phyloP scores from a whole-genome alignment of 2,797 vertebrate species.

The Oceanodroma leucorhoa region DNA sequence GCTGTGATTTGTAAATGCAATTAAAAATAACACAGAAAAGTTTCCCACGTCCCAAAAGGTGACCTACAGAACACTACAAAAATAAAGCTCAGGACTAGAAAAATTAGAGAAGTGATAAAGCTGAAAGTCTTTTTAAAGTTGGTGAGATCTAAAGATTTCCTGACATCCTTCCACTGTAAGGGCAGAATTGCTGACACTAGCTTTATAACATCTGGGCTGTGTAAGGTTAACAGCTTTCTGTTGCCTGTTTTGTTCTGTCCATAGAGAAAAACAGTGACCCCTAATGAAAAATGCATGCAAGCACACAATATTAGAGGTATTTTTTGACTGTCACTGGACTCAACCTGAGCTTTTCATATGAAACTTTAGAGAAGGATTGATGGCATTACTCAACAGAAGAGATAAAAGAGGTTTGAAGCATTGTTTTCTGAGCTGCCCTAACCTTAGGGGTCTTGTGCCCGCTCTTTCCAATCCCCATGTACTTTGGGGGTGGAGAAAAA shows the following conservation, averaged over 20 bases:
- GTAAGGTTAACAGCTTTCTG: neutral
- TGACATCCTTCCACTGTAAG: neutral
- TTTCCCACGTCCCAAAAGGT: neutral
- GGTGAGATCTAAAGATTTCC: neutral
- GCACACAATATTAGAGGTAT: neutral
- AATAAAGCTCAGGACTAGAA: neutral
- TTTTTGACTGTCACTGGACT: neutral
- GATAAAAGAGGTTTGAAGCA: neutral
- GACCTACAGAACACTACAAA: neutral
- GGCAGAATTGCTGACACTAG: neutral
- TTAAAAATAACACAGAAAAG: neutral
- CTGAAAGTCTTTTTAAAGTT: neutral
- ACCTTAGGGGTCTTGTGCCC: neutral
- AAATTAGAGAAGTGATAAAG: neutral
- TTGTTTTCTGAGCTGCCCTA: neutral
- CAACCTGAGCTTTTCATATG: neutral
- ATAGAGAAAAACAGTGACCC: neutral
- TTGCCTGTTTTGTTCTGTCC: neutral
- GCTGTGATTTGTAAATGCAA: neutral
- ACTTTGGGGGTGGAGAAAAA: neutral
- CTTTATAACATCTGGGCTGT: neutral
- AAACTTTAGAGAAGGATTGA: neutral
- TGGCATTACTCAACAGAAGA: neutral
- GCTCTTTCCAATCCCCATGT: neutral
- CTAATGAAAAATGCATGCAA: neutral